Base-by-base conservation (phyloP, 2,113 vertebrate species). In the Tympanuchus pallidicinctus region DNA sequence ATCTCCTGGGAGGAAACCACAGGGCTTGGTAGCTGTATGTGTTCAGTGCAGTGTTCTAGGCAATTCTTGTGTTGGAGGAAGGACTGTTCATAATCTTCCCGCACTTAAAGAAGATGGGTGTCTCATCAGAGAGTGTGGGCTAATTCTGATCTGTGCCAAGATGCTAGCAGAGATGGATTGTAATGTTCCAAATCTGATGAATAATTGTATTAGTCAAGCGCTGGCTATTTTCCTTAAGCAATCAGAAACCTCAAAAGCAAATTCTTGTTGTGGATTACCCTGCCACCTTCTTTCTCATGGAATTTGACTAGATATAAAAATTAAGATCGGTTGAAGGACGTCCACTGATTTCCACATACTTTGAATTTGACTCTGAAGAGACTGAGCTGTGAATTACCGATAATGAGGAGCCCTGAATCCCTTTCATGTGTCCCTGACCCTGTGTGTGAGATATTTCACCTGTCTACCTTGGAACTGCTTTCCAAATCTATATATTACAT, bases 181-280 rank as follows among this genome's bases (percentile, higher is more conserved):
- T 82, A 78, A 50, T 78, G 57, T 14, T 59, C 19, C 24, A 13
- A 60, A 45, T 1, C 1, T 56, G 56, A 82, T 86, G 67, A 86
- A 56, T 93, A 74, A 82, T 86, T 85, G 22, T 54, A 70, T 82
- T 86, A 88, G 64, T 86, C 56, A 89, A 86, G 66, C 67, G 6
- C 16, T 73, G 56, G 50, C 71, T 95, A 40, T 42, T 70, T 86
- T 70, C 61, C 50, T 86, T 86, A 65, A 82, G 66, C 66, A 86
- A 70, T 74, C 28, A 79, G 72, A 63, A 82, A 56, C 38, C 86
- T 50, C 4, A 11, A 74, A 45, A 48, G 45, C 14, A n/a, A 61
- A 66, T 74, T 90, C 88, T 71, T 86, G 56, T 40, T 71, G 45
- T 70, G 72, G 78, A 78, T 86, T 89, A 82, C 19, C 61, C 50